Evolutionary conservation across 2,113 vertebrate genomes (phyloP).

Genomic region (Alouatta palliata): DNA sequence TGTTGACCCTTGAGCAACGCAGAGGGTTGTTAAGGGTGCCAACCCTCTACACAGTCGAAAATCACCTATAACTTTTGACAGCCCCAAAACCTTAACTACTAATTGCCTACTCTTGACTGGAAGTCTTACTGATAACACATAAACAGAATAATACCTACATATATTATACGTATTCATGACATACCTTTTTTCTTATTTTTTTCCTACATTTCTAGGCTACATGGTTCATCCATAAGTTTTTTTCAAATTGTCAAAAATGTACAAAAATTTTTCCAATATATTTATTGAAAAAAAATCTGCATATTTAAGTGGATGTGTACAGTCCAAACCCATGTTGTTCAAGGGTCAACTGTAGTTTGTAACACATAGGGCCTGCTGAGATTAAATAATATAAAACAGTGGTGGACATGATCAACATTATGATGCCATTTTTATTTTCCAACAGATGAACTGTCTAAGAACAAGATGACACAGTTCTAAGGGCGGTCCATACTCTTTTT

Average conservation of each 20-base stretch:
- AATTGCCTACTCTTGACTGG: neutral
- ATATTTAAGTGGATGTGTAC: neutral
- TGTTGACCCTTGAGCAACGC: neutral
- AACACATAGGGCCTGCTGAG: neutral
- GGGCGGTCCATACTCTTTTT: neutral
- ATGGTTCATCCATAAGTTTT: neutral
- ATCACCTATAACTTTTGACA: neutral
- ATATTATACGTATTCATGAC: neutral
- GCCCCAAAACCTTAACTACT: neutral
- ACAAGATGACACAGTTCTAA: neutral
- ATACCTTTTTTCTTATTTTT: neutral
- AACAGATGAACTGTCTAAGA: neutral
- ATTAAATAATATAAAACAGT: constrained; percentile 7
- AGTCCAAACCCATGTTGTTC: neutral
- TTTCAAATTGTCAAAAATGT: neutral
- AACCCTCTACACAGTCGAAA: neutral
- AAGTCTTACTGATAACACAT: neutral
- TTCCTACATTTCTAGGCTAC: neutral
- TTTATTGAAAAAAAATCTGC: neutral
- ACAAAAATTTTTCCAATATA: neutral
- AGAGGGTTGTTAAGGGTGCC: neutral
- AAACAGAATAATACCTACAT: neutral
- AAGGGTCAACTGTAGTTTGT: neutral
- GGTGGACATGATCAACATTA: neutral
- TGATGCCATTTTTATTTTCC: constrained; percentile 30